Conservation (phyloP, 2,113 vertebrate genomes). For the Thermophis baileyi region DNA sequence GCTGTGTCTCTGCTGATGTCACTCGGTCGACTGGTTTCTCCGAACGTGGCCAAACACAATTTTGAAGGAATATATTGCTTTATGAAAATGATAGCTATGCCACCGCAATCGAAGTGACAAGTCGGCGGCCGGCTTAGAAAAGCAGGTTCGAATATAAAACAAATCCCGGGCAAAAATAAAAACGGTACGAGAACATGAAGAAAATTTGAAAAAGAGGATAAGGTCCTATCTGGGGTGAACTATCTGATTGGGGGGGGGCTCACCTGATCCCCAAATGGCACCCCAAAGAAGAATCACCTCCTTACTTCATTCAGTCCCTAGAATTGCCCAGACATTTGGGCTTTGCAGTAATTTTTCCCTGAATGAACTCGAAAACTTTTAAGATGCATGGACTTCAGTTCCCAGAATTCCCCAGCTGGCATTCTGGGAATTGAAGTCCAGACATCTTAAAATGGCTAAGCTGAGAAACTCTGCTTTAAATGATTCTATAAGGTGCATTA, state of each 20-base stretch:
- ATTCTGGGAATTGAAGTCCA: neutral
- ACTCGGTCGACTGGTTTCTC: neutral
- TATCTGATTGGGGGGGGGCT: neutral
- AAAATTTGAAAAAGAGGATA: neutral
- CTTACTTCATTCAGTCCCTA: neutral
- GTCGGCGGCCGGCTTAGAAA: neutral
- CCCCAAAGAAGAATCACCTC: neutral
- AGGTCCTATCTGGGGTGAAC: neutral
- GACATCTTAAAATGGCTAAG: neutral
- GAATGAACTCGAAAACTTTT: neutral
- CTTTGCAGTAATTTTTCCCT: neutral
- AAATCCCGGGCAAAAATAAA: neutral
- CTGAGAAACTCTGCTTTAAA: neutral
- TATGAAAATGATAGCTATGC: neutral
- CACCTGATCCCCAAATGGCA: neutral
- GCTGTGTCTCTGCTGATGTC: neutral
- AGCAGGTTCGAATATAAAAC: neutral
- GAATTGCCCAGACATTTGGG: neutral
- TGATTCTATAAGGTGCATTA: neutral
- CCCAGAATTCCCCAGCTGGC: neutral
- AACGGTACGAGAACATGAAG: neutral
- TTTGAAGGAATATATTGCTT: neutral
- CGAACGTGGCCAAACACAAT: neutral
- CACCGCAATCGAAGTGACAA: neutral
- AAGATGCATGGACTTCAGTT: neutral